Percentiles rank a stretch among this genome's conserved stretches.
Conservation (phyloP, 2,888 invertebrate species). For the Amphipoea oculea region DNA sequence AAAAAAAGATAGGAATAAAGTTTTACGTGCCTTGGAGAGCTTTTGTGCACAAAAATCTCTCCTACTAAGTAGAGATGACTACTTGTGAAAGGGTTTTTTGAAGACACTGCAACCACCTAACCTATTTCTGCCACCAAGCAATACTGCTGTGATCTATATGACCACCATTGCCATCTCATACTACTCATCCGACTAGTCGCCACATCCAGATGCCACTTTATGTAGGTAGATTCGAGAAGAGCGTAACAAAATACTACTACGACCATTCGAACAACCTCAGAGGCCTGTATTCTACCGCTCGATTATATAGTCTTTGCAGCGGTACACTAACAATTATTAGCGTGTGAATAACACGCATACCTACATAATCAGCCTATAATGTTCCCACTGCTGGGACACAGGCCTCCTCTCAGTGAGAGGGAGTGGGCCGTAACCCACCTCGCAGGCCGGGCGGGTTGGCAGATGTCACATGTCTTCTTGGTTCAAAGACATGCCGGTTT, state of each 20-base stretch:
- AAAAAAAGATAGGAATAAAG: slow-evolving; percentile 6
- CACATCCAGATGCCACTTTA: background rate
- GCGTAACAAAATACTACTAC: background rate
- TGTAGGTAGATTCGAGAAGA: background rate
- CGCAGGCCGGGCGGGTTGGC: too few species aligned
- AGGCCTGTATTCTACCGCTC: background rate
- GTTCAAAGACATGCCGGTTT: too few species aligned
- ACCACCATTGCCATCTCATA: background rate
- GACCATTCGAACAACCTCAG: background rate
- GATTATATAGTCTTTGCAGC: background rate
- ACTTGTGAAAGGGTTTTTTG: background rate
- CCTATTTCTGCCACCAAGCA: background rate
- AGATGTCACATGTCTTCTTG: too few species aligned
- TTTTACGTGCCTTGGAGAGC: slow-evolving; percentile 1
- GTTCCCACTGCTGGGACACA: too few species aligned
- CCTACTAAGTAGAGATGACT: background rate
- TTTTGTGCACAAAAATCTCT: background rate
- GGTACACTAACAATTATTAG: too few species aligned
- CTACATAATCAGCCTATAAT: too few species aligned
- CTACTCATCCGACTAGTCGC: background rate
- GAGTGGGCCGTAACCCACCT: too few species aligned
- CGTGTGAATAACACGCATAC: too few species aligned
- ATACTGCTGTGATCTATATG: background rate
- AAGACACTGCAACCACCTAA: background rate
- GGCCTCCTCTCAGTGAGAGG: too few species aligned